These are phyloP conservation scores for Macrophya annulata DNA, from an alignment of 2,888 invertebrate genomes.

Conservation along the genomic window DNA sequence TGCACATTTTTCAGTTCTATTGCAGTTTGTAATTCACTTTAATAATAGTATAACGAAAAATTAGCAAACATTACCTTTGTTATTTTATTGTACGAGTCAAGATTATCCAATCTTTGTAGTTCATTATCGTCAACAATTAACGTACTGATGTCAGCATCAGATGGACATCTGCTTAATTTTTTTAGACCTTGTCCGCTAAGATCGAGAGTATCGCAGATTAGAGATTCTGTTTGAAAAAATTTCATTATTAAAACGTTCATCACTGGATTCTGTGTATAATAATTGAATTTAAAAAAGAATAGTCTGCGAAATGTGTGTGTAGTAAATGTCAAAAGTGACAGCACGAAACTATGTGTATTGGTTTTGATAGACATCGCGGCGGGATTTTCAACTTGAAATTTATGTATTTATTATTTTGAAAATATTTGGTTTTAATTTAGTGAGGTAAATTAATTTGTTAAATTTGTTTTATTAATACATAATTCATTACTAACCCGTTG, in stretches of 20 bases:
- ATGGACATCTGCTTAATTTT: constrained; percentile 89
- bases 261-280: not conserved
- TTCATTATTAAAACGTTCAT: constrained; percentile 60
- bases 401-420: not conserved
- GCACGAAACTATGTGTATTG: not conserved
- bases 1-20: not conserved
- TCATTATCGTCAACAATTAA: constrained; percentile 93
- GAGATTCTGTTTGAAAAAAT: constrained; percentile 66
- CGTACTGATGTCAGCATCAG: constrained; percentile 86
- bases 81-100: constrained; percentile 90
- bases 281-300: not conserved
- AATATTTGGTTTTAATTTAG: not conserved
- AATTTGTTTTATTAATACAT: constrained; percentile 35
- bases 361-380: not conserved
- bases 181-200: constrained; percentile 90
- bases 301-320: not conserved
- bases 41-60: not conserved
- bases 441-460: constrained; percentile 24
- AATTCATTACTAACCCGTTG: constrained; percentile 67
- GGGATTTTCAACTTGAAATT: not conserved
- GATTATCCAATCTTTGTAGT: constrained; percentile 92
- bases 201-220: constrained; percentile 84
- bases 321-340: constrained; percentile 48
- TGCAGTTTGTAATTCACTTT: constrained; percentile 34
- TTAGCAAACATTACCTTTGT: constrained; percentile 85